Percentiles rank a stretch among this genome's conserved stretches.
Evolutionary conservation across 2,113 vertebrate genomes (phyloP).

Genomic region (Galeopterus variegatus): DNA sequence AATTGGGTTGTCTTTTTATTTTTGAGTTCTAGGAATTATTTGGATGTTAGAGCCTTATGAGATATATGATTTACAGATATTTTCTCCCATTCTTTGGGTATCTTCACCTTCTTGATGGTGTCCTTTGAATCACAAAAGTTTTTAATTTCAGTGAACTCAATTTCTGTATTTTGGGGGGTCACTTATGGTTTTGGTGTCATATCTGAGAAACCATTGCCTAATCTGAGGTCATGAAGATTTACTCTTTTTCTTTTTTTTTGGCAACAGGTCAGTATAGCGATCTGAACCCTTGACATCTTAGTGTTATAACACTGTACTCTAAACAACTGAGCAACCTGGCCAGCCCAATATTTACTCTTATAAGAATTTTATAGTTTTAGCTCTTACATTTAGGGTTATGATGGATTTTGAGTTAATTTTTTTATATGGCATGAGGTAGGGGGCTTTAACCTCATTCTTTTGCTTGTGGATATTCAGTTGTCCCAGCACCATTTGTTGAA

Average conservation of each 20-base stretch:
- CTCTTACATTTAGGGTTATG: neutral
- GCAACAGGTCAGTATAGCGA: no score
- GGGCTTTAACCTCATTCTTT: neutral
- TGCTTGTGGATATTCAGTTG: neutral
- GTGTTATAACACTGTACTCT: no score
- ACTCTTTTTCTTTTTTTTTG: neutral
- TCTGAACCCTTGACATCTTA: no score
- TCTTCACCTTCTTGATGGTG: neutral
- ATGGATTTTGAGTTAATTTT: slow-evolving; percentile 33
- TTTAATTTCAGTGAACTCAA: neutral
- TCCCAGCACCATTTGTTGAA: neutral
- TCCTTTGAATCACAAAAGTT: neutral
- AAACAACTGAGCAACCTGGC: no score
- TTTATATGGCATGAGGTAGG: neutral
- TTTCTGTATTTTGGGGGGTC: neutral
- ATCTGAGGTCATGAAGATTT: neutral
- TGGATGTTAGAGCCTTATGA: neutral
- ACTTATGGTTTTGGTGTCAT: neutral
- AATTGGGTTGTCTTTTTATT: neutral
- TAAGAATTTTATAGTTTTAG: neutral
- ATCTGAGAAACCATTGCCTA: neutral
- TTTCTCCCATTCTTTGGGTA: neutral
- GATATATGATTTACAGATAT: neutral
- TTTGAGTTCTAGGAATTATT: neutral
- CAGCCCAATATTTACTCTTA: neutral